These are phyloP conservation scores for Pseudorectes ferrugineus DNA, from an alignment of 2,113 vertebrate species.

Conservation along the genomic window DNA sequence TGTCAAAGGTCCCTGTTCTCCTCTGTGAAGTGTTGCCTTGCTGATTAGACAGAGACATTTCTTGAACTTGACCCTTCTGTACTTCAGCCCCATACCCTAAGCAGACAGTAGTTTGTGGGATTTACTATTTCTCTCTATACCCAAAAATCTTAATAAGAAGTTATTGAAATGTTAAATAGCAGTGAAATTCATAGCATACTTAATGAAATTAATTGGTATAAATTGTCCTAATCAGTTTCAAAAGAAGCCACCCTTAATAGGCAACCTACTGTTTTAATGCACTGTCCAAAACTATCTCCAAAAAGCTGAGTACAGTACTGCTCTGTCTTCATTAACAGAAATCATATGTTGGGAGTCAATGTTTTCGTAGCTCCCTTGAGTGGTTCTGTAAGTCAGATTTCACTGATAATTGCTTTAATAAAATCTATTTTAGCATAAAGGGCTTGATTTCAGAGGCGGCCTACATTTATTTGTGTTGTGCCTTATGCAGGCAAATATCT, in stretches of 20 bases:
- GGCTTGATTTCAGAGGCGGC: neutral
- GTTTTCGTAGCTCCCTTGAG: neutral
- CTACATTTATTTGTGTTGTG: neutral
- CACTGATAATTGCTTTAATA: slow-evolving; percentile 38
- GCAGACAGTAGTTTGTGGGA: neutral
- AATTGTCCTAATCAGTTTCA: neutral
- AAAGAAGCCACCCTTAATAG: neutral
- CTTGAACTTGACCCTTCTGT: neutral
- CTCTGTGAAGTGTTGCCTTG: neutral
- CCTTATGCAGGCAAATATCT: neutral
- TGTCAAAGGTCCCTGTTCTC: neutral
- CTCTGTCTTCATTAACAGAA: slow-evolving; percentile 19
- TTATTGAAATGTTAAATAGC: neutral
- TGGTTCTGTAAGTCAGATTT: slow-evolving; percentile 7
- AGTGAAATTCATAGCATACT: neutral
- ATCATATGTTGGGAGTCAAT: neutral
- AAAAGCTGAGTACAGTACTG: neutral
- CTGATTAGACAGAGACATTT: neutral
- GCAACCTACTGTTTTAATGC: neutral
- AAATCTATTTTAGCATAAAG: slow-evolving; percentile 9
- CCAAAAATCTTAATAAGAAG: neutral
- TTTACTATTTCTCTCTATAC: neutral
- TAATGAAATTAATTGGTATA: neutral
- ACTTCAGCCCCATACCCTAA: neutral
- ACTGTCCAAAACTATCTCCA: neutral